These are phyloP conservation scores for Philonicus albiceps DNA, from an alignment of 2,888 invertebrate genomes.

Conservation along the genomic window DNA sequence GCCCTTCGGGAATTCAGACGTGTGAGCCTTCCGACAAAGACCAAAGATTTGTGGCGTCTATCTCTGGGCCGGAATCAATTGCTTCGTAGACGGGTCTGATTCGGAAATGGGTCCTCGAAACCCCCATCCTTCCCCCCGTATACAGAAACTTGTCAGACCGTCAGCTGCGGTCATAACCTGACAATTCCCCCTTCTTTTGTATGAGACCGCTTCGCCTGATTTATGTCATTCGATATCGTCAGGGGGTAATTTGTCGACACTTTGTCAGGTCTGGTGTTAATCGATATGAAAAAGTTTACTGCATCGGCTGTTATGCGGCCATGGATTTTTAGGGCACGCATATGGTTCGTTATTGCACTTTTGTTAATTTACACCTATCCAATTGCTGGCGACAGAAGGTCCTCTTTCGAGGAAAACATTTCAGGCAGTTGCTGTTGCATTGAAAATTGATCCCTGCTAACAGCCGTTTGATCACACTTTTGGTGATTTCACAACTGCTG, in stretches of 20 bases:
- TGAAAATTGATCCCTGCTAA: constrained; percentile 26
- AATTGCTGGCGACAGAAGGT: background rate
- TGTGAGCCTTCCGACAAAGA: background rate
- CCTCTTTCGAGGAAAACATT: background rate
- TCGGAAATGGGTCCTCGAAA: constrained; percentile 32
- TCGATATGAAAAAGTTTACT: constrained; percentile 26
- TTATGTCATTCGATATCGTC: constrained; percentile 42
- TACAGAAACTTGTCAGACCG: constrained; percentile 32
- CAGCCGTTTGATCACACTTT: constrained; percentile 33
- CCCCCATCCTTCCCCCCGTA: no score
- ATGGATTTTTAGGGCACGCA: background rate
- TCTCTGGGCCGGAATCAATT: background rate
- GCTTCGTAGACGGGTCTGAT: background rate
- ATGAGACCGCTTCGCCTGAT: constrained; percentile 26
- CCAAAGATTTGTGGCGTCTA: constrained; percentile 26
- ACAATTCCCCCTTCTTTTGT: constrained; percentile 10
- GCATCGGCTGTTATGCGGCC: background rate
- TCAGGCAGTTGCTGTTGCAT: background rate
- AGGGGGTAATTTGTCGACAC: constrained; percentile 42
- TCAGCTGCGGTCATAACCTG: constrained; percentile 37
- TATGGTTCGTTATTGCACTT: constrained; percentile 21
- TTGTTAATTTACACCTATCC: constrained; percentile 15
- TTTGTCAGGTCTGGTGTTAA: constrained; percentile 41
- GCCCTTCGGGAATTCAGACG: background rate
- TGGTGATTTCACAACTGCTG: constrained; percentile 24